Conservation (phyloP, 2,888 invertebrate genomes). For the Lagria hirta region DNA sequence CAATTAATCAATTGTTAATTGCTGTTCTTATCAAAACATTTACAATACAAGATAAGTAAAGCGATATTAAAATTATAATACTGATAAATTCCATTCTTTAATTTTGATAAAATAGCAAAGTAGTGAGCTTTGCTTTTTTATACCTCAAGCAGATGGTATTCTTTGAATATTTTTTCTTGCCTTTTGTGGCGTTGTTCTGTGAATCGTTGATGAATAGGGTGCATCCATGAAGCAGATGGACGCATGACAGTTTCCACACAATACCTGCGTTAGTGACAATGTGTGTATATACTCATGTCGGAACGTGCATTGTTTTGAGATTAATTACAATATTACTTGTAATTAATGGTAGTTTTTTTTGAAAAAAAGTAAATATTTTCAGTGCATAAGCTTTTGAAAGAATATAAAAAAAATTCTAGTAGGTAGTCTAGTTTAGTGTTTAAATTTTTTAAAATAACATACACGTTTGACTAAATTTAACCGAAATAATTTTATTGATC, state of each 20-base stretch:
- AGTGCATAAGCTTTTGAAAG: too few species aligned
- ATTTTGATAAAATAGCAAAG: too few species aligned
- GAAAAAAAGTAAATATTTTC: too few species aligned
- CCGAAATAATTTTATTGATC: too few species aligned
- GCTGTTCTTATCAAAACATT: constrained; percentile 25
- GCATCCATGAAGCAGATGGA: constrained; percentile 27
- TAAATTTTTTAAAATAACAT: too few species aligned
- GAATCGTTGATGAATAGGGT: constrained; percentile 28
- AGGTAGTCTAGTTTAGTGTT: too few species aligned
- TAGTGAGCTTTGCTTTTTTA: constrained; percentile 11
- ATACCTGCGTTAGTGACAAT: constrained; percentile 23
- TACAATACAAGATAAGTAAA: constrained; percentile 19
- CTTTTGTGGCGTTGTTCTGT: constrained; percentile 16
- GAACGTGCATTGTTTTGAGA: constrained; percentile 20
- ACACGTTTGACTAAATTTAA: too few species aligned
- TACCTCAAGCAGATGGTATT: constrained; percentile 22
- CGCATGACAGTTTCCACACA: constrained; percentile 27
- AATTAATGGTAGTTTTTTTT: too few species aligned
- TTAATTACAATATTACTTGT: constrained; percentile 27
- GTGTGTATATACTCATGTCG: constrained; percentile 23
- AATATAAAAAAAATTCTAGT: too few species aligned
- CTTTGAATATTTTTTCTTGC: constrained; percentile 17
- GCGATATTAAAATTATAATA: constrained; percentile 18
- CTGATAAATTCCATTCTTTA: too few species aligned
- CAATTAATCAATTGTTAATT: constrained; percentile 27